Conservation (phyloP, 2,888 invertebrate species). For the Corbicula japonica region DNA sequence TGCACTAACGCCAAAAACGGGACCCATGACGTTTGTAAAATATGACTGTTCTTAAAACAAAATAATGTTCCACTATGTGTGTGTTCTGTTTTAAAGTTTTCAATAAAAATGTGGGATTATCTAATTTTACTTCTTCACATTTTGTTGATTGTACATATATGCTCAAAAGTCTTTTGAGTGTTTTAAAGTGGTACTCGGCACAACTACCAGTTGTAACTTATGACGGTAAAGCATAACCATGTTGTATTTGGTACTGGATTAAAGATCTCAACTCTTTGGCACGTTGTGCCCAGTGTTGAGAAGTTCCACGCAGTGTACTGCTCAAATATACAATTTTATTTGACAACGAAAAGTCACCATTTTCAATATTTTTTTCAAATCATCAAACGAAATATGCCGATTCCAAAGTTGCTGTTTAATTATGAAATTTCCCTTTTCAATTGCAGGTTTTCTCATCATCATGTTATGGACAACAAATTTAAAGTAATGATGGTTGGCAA, state of each 20-base stretch:
- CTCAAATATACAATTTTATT: too few species aligned
- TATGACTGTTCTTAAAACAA: constrained; percentile 69
- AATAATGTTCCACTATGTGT: constrained; percentile 68
- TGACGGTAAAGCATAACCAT: constrained; percentile 61
- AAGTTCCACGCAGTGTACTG: constrained; percentile 50
- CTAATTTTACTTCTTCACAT: constrained; percentile 47
- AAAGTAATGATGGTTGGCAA: too few species aligned
- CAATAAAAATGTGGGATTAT: constrained; percentile 48
- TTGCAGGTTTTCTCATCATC: too few species aligned
- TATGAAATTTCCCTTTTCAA: too few species aligned
- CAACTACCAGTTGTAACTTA: constrained; percentile 71
- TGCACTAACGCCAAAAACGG: constrained; percentile 65
- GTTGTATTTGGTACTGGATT: constrained; percentile 54
- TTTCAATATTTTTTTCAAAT: too few species aligned
- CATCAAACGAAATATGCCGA: too few species aligned
- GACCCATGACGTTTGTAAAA: constrained; percentile 65
- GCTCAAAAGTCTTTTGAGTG: constrained; percentile 55
- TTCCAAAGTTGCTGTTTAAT: too few species aligned
- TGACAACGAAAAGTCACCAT: too few species aligned
- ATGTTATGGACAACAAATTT: too few species aligned
- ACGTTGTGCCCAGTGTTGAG: constrained; percentile 62
- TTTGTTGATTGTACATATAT: constrained; percentile 54
- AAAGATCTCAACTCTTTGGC: constrained; percentile 51
- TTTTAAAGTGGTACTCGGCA: constrained; percentile 71
- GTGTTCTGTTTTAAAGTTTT: constrained; percentile 63